Evolutionary conservation across 2,113 vertebrate species (phyloP).

Genomic region (Python bivittatus): DNA sequence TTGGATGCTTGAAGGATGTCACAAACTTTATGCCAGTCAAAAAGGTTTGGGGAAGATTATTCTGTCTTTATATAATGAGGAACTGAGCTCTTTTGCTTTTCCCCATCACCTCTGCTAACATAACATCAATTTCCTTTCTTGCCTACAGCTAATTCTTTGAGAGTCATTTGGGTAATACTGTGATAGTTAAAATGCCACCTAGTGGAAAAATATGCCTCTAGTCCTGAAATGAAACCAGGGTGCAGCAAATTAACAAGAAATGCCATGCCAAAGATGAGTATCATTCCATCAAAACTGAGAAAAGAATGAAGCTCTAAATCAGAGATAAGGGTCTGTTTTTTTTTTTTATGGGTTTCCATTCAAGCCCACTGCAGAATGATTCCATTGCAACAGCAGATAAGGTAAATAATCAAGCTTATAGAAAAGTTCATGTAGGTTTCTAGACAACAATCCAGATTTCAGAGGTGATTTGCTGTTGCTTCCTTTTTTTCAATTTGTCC

Average conservation of each 20-base stretch:
- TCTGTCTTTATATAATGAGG: background rate
- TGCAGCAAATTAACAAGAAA: background rate
- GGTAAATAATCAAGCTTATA: background rate
- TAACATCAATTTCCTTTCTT: background rate
- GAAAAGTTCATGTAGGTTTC: background rate
- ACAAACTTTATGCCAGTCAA: background rate
- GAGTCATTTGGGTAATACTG: background rate
- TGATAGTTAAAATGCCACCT: constrained; percentile 18
- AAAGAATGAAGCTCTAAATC: background rate
- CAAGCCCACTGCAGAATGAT: background rate
- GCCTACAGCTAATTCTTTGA: background rate
- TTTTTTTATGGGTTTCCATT: background rate
- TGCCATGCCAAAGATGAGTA: background rate
- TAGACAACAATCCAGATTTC: background rate
- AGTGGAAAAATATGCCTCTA: background rate
- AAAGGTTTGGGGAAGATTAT: background rate
- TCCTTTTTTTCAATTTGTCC: background rate
- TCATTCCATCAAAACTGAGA: background rate
- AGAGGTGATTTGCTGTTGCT: background rate
- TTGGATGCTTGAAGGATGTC: background rate
- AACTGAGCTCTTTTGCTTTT: background rate
- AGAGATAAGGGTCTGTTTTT: background rate
- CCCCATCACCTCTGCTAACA: background rate
- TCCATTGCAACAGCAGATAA: background rate
- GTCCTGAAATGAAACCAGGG: background rate